These are phyloP conservation scores for Phymastichus coffea DNA, from an alignment of 1,140 invertebrate genomes.

Conservation along the genomic window DNA sequence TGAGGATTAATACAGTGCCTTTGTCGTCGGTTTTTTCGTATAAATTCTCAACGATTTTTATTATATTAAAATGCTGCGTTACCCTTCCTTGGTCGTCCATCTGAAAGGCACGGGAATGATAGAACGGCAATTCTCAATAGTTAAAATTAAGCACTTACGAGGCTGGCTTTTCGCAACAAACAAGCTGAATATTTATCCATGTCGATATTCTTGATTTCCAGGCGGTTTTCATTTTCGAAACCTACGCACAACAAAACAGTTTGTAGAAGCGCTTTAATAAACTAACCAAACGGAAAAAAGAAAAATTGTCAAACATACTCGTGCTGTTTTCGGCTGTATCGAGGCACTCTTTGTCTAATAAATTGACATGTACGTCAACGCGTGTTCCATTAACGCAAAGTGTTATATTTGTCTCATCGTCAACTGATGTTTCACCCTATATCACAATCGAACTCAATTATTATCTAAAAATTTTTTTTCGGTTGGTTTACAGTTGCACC, in stretches of 20 bases:
- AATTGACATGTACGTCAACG: slow-evolving; percentile 1
- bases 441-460: too few species aligned
- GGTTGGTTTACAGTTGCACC: too few species aligned
- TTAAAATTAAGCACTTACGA: background rate
- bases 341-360: slow-evolving; percentile 14
- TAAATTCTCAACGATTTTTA: slow-evolving; percentile 10
- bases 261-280: too few species aligned
- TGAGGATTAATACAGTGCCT: background rate
- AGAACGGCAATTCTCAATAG: background rate
- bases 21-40: slow-evolving; percentile 5
- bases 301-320: background rate
- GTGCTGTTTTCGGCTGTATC: background rate
- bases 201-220: background rate
- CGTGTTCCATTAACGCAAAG: slow-evolving; percentile 6
- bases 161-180: slow-evolving; percentile 12
- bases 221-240: background rate
- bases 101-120: background rate
- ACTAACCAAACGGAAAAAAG: too few species aligned
- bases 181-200: slow-evolving; percentile 12
- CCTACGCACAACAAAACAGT: background rate
- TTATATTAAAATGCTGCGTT: slow-evolving; percentile 10
- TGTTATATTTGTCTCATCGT: background rate
- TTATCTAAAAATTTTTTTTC: too few species aligned
- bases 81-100: slow-evolving; percentile 9
- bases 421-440: background rate